Evolutionary conservation across 2,797 vertebrate species (phyloP), one percentile per base, ranked within the genome.

Genomic region (Acrossocheilus wenchowensis): DNA sequence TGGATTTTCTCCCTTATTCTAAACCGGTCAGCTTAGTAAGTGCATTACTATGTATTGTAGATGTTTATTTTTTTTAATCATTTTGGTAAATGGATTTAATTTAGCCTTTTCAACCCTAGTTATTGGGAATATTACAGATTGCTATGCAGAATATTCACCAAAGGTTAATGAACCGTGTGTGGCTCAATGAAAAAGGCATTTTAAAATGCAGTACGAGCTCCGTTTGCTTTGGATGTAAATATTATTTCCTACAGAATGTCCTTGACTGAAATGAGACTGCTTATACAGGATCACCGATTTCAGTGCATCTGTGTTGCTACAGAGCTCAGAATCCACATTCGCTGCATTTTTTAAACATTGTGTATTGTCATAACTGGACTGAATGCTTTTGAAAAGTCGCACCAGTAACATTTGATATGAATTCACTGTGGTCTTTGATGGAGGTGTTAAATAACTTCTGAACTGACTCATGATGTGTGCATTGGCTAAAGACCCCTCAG

Each of bases 401-500:
- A 84, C n/a, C 11, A 30, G 12, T 64, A 54, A 69, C 69, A 83
- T 86, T 73, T 71, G 72, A 85, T 73, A 30, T 45, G 8, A 48
- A 73, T 81, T 43, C 60, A 45, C 71, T 78, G n/a, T 83, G 81
- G 83, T 77, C 74, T 82, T 12, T 85, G 57, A 83, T 71, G 36
- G 48, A 62, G 30, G 43, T 80, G 52, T 86, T 86, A 73, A 80
- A 81, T 82, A 71, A 68, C 69, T 57, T 64, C 43, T 73, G 30
- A 62, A 74, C 43, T 66, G 78, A 81, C 12, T 80, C 54, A 64
- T 64, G 10, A 64, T 72, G 77, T 84, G 14, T 79, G 15, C 15
- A 52, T 64, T 84, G 66, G 64, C 54, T 78, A 26, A 88, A 83
- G 21, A 66, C 73, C 60, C 36, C 11, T 52, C 41, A 23, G 14